These are phyloP conservation scores for Prionailurus viverrinus DNA, from an alignment of 2,113 vertebrate genomes.

Conservation along the genomic window DNA sequence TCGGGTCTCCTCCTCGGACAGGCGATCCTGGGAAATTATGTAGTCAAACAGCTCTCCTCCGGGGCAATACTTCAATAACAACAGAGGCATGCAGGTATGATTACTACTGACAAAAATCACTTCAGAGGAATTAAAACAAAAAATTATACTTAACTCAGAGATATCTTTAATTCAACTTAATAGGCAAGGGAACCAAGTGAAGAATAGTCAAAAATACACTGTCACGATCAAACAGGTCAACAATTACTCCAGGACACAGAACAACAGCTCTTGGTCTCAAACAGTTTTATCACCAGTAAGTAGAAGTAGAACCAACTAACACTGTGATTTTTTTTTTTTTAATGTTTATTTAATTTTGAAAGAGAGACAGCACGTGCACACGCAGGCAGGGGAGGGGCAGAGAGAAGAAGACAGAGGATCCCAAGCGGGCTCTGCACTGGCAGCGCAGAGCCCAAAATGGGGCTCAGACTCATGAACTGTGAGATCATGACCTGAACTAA, in stretches of 20 bases:
- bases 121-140: slow-evolving; percentile 6
- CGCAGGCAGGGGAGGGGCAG: neutral
- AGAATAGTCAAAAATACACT: slow-evolving; percentile 34
- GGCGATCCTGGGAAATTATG: slow-evolving; percentile 95
- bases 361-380: neutral
- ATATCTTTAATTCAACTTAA: slow-evolving; percentile 26
- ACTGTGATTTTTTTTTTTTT: neutral
- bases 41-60: slow-evolving; percentile 98
- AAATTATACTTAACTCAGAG: slow-evolving; percentile 22
- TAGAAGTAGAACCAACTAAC: slow-evolving; percentile 37
- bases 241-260: slow-evolving; percentile 54
- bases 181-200: neutral
- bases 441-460: too few species aligned
- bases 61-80: slow-evolving; percentile 93
- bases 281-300: slow-evolving; percentile 63
- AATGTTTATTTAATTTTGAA: neutral
- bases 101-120: slow-evolving; percentile 28
- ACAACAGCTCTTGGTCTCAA: slow-evolving; percentile 5
- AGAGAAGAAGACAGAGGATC: neutral
- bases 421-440: neutral
- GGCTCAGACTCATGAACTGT: too few species aligned
- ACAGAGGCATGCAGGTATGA: neutral
- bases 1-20: slow-evolving; percentile 95
- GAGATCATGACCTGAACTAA: too few species aligned
- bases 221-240: slow-evolving; percentile 23